Percentiles rank a stretch among this genome's conserved stretches.
These are phyloP conservation scores for Ploceus nigricollis DNA, from an alignment of 2,113 vertebrate species.

Conservation along the genomic window DNA sequence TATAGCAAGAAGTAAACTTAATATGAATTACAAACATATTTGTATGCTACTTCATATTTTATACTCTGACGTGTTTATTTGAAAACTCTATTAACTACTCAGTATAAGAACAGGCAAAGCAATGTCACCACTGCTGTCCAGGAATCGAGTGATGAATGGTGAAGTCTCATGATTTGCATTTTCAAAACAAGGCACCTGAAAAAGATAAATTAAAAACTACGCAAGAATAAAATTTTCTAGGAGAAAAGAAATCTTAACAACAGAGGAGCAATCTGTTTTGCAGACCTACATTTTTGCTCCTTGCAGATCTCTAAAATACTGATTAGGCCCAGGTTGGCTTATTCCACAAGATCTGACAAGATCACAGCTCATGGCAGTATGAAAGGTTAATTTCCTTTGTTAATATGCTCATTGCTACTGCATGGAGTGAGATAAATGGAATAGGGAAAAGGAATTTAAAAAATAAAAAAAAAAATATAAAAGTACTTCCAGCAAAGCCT, in stretches of 20 bases:
- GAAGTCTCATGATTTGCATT: neutral
- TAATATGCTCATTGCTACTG: neutral
- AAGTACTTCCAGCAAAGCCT: neutral
- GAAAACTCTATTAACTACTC: neutral
- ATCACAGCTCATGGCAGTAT: neutral
- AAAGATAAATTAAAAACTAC: neutral
- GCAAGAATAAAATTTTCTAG: neutral
- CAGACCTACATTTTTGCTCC: neutral
- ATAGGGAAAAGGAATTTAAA: neutral
- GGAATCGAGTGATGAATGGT: neutral
- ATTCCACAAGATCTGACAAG: neutral
- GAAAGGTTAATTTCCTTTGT: neutral
- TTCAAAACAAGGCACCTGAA: neutral
- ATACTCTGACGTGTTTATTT: neutral
- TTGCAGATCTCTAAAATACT: neutral
- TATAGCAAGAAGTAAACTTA: neutral
- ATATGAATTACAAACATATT: neutral
- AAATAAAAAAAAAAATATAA: neutral
- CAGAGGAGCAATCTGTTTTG: neutral
- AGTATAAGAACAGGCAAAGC: neutral
- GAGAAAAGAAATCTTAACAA: neutral
- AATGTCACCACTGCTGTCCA: neutral
- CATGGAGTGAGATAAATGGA: neutral
- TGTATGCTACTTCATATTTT: neutral
- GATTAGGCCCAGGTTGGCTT: neutral